Percentiles rank a stretch among this genome's conserved stretches.
These are phyloP conservation scores for Hystrix brachyura DNA, from an alignment of 2,113 vertebrate genomes.

Conservation along the genomic window DNA sequence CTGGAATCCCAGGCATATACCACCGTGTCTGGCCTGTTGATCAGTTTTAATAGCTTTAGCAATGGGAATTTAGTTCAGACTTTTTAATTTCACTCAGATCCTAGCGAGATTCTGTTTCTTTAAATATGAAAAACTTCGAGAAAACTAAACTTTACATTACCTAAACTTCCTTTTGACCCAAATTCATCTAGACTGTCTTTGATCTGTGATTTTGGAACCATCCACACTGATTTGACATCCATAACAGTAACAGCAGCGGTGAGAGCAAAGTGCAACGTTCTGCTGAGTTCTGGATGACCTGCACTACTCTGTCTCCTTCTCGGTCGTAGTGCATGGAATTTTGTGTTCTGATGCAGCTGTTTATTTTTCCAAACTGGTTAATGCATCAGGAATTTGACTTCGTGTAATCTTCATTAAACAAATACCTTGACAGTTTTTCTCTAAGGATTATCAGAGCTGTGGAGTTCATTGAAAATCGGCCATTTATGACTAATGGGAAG, in stretches of 20 bases:
- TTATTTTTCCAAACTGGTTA: conserved; percentile 68
- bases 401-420: conserved; percentile 51
- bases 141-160: conserved; percentile 35
- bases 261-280: not conserved
- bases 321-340: not conserved
- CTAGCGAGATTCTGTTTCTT: conserved; percentile 19
- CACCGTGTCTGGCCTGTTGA: not conserved
- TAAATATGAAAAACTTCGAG: not conserved
- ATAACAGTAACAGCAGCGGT: not conserved
- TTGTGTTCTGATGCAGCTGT: conserved; percentile 11
- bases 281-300: not conserved
- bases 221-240: not conserved
- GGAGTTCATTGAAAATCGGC: conserved; percentile 17
- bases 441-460: conserved; percentile 61
- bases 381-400: conserved; percentile 61
- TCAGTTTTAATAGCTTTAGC: not conserved
- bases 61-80: not conserved
- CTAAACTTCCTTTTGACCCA: conserved; percentile 21
- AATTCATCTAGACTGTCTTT: not conserved
- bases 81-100: not conserved
- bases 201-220: not conserved
- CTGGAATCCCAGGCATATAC: not conserved
- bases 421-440: conserved; percentile 47
- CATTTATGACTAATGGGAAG: not conserved
- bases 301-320: not conserved